phyloP scores from a whole-genome alignment of 2,113 vertebrate species.

The Hippocampus comes region DNA sequence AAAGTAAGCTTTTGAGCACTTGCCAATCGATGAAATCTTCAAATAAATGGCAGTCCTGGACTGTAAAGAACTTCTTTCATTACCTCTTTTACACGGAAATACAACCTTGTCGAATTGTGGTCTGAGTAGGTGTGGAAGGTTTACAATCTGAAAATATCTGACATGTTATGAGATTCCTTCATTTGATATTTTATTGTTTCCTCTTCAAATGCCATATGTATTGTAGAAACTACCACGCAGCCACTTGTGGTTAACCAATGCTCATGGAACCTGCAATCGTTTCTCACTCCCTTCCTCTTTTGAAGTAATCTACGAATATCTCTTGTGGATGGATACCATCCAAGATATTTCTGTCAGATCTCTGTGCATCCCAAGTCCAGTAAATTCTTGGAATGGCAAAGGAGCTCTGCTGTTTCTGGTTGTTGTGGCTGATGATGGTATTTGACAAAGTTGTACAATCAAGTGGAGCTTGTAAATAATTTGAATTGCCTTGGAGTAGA shows the following conservation, averaged over 20 bases:
- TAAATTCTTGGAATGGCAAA: constrained; percentile 25
- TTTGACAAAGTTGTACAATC: constrained; percentile 61
- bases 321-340: constrained; percentile 40
- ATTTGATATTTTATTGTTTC: constrained; percentile 44
- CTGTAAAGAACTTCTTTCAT: constrained; percentile 27
- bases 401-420: constrained; percentile 23
- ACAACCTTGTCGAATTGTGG: constrained; percentile 24
- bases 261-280: constrained; percentile 59
- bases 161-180: constrained; percentile 54
- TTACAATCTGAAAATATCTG: constrained; percentile 30
- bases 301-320: constrained; percentile 46
- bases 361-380: constrained; percentile 16
- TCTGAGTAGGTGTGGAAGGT: not conserved
- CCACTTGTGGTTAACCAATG: constrained; percentile 54
- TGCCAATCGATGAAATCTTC: constrained; percentile 36
- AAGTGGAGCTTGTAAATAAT: constrained; percentile 57
- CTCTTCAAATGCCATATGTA: constrained; percentile 40
- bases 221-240: constrained; percentile 50
- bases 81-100: constrained; percentile 22
- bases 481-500: constrained; percentile 50
- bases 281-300: constrained; percentile 38
- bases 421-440: constrained; percentile 32
- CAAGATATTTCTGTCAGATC: constrained; percentile 32
- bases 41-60: constrained; percentile 30
- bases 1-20: constrained; percentile 35